Base-by-base conservation (phyloP, 2,888 invertebrate species). In the Buathra laborator region DNA sequence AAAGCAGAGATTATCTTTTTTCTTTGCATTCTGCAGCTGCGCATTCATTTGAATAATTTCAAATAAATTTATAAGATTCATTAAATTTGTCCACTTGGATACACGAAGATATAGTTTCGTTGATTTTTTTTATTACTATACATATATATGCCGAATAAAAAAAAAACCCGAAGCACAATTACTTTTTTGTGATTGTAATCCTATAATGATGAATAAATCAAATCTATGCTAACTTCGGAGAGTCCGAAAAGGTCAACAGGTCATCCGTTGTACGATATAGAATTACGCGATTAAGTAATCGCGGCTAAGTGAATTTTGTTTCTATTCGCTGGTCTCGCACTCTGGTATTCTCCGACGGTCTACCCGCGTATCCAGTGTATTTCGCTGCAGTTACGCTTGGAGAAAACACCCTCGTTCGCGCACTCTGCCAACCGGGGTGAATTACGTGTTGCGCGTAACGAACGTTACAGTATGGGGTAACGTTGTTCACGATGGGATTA, bases 401-500 rank as follows among this genome's bases (percentile, higher is more conserved):
- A 59, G 16, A 74, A 59, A 64, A 62, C 64, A 48, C 19, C 59
- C 37, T n/a, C 19, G 75, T 83, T 79, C 48, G 32, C 75, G 74
- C 67, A 64, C 43, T 78, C 68, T 14, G 48, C 43, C 43, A 67
- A 53, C 43, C 81, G 56, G 76, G 81, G 86, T 87, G 88, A 90
- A 91, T 91, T 90, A 90, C 90, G 90, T 88, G 90, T 90, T 90
- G 89, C 90, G 87, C 86, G 89, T 86, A 89, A 90, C 88, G 88
- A 90, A 89, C 89, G 88, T 89, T 89, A 86, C 87, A 89, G 87
- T 89, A 85, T 59, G 71, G 16, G 86, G 87, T 85, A 90, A 90
- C 90, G 89, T 91, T 91, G 91, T 91, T 91, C 91, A 88, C 89
- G 87, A 83, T 84, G 86, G 90, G 90, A 91, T 91, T 90, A 90